These are phyloP conservation scores for Mustela lutreola DNA, from an alignment of 2,113 vertebrate genomes.

Conservation along the genomic window DNA sequence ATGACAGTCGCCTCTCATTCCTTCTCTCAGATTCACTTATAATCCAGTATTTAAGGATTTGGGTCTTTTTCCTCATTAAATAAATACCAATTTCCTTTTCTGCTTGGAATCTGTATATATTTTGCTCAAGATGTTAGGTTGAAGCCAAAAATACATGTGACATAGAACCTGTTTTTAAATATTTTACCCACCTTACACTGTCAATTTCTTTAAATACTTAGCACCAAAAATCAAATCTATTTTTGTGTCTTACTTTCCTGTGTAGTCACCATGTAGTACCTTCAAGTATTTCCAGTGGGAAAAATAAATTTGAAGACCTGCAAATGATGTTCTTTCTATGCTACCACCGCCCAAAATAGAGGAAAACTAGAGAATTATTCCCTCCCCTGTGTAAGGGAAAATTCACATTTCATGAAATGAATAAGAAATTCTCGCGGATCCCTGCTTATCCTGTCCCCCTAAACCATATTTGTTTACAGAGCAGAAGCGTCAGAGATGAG, in stretches of 20 bases:
- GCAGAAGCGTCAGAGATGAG: neutral
- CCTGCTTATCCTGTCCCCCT: neutral
- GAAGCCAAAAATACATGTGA: conserved; percentile 52
- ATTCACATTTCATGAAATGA: conserved; percentile 22
- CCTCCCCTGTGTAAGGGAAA: neutral
- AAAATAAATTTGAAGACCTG: conserved; percentile 30
- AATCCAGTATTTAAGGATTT: conserved; percentile 38
- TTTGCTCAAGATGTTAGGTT: conserved; percentile 34
- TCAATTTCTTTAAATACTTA: conserved; percentile 54
- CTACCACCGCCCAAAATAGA: neutral
- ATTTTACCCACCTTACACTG: neutral
- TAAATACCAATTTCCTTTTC: conserved; percentile 1
- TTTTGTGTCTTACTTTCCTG: conserved; percentile 56
- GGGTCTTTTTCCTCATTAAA: neutral
- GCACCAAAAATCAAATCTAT: neutral
- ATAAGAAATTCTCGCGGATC: neutral
- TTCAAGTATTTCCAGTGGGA: conserved; percentile 38
- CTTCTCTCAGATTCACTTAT: neutral
- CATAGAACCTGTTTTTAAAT: neutral
- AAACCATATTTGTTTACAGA: conserved; percentile 56
- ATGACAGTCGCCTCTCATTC: neutral
- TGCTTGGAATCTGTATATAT: neutral
- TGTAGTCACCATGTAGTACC: conserved; percentile 13
- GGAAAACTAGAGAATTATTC: neutral
- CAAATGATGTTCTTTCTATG: neutral